Percentiles rank a stretch among this genome's conserved stretches.
Evolutionary conservation across 1,140 invertebrate genomes (phyloP).

Genomic region (Conopomorpha cramerella): DNA sequence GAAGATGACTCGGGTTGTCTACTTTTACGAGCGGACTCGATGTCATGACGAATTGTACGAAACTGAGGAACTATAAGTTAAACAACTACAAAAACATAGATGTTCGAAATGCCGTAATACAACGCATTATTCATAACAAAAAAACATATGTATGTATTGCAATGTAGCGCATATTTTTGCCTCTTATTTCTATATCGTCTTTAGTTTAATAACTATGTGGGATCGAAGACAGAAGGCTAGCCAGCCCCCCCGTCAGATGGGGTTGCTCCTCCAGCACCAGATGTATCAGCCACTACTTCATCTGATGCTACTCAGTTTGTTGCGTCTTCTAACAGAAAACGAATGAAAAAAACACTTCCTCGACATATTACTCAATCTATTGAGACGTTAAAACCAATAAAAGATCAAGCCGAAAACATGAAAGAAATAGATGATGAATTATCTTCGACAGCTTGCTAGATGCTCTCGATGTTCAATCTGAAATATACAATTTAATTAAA

Average conservation of each 20-base stretch:
- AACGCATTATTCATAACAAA: too few species aligned
- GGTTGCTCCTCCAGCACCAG: neutral
- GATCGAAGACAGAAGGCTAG: neutral
- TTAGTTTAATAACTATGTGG: too few species aligned
- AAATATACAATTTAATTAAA: conserved; percentile 1
- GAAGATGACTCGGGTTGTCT: too few species aligned
- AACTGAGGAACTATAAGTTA: too few species aligned
- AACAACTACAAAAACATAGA: too few species aligned
- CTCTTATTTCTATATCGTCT: too few species aligned
- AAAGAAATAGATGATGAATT: neutral
- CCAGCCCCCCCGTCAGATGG: neutral
- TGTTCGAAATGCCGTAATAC: too few species aligned
- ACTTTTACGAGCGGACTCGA: too few species aligned
- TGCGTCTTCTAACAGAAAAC: neutral
- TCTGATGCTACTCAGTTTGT: neutral
- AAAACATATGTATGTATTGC: too few species aligned
- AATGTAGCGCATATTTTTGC: too few species aligned
- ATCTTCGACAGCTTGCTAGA: neutral
- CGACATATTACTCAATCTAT: neutral
- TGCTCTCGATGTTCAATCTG: neutral
- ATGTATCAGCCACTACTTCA: neutral
- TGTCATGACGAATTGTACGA: too few species aligned
- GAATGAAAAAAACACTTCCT: neutral
- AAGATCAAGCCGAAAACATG: neutral
- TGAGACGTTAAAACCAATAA: neutral